These are phyloP conservation scores for Tholera decimalis DNA, from an alignment of 2,888 invertebrate genomes.

Conservation along the genomic window DNA sequence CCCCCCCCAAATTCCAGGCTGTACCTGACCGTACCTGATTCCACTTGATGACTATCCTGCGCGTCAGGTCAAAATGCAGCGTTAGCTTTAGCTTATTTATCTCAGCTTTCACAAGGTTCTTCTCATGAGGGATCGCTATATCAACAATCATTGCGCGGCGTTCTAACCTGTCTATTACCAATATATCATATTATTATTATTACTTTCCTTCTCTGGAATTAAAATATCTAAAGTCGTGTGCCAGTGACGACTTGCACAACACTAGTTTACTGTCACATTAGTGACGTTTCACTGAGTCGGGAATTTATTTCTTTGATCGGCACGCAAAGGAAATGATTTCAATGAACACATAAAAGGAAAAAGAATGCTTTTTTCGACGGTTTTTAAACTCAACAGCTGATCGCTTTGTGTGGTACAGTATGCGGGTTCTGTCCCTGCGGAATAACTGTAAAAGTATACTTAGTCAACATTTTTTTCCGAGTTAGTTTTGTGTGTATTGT, in stretches of 20 bases:
- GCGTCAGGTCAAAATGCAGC: too few relatives aligned
- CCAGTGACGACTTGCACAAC: constrained; percentile 9
- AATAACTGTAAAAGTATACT: constrained; percentile 1
- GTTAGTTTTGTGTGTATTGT: background rate
- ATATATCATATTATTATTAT: background rate
- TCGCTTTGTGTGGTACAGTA: constrained; percentile 13
- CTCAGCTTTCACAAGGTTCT: too few relatives aligned
- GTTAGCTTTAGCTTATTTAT: too few relatives aligned
- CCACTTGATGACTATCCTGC: too few relatives aligned
- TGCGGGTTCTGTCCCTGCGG: constrained; percentile 8
- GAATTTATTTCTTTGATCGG: constrained; percentile 48
- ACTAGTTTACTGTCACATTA: constrained; percentile 22
- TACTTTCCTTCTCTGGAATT: too few relatives aligned
- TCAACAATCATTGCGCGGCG: too few relatives aligned
- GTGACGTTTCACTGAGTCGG: constrained; percentile 4
- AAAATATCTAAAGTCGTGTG: background rate
- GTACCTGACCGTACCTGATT: too few relatives aligned
- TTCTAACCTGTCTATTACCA: too few relatives aligned
- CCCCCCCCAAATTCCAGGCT: too few relatives aligned
- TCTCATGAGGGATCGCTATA: too few relatives aligned
- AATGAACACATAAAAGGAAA: constrained; percentile 32
- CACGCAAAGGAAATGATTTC: constrained; percentile 45
- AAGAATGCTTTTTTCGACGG: constrained; percentile 32
- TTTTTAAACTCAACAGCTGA: constrained; percentile 30
- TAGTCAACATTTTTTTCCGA: background rate